Evolutionary conservation across 2,797 vertebrate species (phyloP).

Genomic region (Phalanger gymnotis): DNA sequence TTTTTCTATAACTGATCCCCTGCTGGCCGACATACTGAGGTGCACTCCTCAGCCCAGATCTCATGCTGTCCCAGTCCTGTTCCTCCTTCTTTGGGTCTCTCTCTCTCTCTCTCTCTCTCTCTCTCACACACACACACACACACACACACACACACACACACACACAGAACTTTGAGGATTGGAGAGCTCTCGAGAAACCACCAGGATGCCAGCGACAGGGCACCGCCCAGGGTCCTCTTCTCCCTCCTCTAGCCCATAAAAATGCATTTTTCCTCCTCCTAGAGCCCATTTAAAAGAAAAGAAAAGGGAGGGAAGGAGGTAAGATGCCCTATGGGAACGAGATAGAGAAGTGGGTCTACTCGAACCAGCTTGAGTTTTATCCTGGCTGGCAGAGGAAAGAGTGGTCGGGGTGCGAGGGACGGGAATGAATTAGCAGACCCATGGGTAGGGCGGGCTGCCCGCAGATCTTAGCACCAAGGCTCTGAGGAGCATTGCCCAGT

Average conservation of each 20-base stretch:
- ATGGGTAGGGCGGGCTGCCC: background rate
- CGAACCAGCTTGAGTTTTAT: background rate
- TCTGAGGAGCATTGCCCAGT: background rate
- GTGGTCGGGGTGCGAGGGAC: background rate
- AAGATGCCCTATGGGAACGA: background rate
- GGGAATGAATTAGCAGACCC: background rate
- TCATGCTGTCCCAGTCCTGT: background rate
- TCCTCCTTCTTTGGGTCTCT: background rate
- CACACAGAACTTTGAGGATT: background rate
- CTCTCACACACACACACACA: no score
- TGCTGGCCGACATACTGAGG: background rate
- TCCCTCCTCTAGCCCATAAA: background rate
- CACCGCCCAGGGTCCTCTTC: background rate
- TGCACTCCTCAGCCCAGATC: background rate
- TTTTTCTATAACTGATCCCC: background rate
- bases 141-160: no score
- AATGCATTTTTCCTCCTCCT: background rate
- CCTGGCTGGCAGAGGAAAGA: background rate
- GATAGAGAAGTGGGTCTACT: background rate
- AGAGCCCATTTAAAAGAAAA: background rate
- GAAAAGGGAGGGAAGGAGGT: background rate
- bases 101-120: background rate
- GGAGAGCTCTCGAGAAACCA: background rate
- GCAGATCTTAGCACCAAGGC: background rate
- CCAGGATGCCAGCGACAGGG: background rate